These are phyloP conservation scores for Helicoverpa assulta DNA, from an alignment of 2,888 invertebrate genomes.

Conservation along the genomic window DNA sequence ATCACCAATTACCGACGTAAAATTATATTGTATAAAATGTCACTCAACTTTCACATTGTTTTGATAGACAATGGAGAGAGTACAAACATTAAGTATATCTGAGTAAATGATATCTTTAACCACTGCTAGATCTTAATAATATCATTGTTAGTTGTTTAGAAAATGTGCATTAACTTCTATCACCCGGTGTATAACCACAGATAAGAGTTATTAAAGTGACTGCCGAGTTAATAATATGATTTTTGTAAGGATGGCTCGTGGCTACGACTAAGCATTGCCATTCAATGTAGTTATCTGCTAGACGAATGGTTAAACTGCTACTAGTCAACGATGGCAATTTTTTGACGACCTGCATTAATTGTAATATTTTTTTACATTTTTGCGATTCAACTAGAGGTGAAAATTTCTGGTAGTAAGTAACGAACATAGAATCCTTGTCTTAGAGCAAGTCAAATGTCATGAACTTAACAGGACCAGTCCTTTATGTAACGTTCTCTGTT, in stretches of 20 bases:
- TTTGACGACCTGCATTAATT: too few relatives aligned
- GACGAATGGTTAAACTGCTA: too few relatives aligned
- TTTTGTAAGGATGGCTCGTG: too few relatives aligned
- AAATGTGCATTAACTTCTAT: neutral
- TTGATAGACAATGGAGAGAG: conserved; percentile 51
- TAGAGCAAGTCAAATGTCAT: conserved; percentile 29
- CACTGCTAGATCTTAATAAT: conserved; percentile 7
- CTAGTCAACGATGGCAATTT: too few relatives aligned
- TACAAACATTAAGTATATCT: conserved; percentile 18
- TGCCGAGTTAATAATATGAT: too few relatives aligned
- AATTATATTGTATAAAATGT: conserved; percentile 18
- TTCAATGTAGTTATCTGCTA: too few relatives aligned
- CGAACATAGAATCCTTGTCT: neutral
- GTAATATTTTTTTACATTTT: too few relatives aligned
- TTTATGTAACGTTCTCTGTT: conserved; percentile 25
- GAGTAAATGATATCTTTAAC: conserved; percentile 21
- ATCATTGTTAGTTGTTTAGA: neutral
- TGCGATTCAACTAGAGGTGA: too few relatives aligned
- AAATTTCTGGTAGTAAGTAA: neutral
- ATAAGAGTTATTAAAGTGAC: neutral
- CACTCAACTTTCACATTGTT: conserved; percentile 30
- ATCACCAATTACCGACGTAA: conserved; percentile 12
- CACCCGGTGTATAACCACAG: neutral
- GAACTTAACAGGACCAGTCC: conserved; percentile 28
- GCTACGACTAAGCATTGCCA: too few relatives aligned